Conservation (phyloP, 1,140 invertebrate species). For the Rhynchophorus ferrugineus region DNA sequence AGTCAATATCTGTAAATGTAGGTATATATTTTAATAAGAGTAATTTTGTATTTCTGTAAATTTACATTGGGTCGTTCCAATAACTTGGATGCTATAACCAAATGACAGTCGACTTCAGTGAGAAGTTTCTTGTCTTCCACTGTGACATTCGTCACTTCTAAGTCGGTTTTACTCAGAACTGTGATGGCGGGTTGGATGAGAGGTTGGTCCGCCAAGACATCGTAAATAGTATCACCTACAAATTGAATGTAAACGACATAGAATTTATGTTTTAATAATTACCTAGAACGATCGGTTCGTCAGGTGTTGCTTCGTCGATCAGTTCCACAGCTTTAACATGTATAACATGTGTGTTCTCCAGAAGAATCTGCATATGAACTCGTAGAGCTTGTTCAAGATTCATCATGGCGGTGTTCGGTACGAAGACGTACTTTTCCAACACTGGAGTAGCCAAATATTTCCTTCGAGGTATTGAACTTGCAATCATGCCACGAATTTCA, state of each 20-base stretch:
- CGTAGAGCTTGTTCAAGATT: slow-evolving; percentile 42
- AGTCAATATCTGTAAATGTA: slow-evolving; percentile 37
- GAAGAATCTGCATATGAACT: slow-evolving; percentile 58
- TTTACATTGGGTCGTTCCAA: slow-evolving; percentile 30
- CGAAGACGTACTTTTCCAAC: slow-evolving; percentile 67
- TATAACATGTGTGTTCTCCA: slow-evolving; percentile 66
- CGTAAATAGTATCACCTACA: slow-evolving; percentile 46
- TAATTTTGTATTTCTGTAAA: not conserved
- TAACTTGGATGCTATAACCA: slow-evolving; percentile 48
- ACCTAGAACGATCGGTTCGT: slow-evolving; percentile 46
- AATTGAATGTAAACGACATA: slow-evolving; percentile 39
- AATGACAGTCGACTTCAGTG: slow-evolving; percentile 48
- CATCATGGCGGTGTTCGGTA: slow-evolving; percentile 52
- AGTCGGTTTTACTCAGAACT: slow-evolving; percentile 42
- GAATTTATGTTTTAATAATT: slow-evolving; percentile 46
- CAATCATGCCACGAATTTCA: slow-evolving; percentile 76
- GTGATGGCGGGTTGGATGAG: slow-evolving; percentile 53
- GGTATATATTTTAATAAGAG: not conserved
- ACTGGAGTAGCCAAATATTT: slow-evolving; percentile 57
- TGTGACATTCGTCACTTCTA: slow-evolving; percentile 47
- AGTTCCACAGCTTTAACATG: slow-evolving; percentile 70
- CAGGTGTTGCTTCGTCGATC: slow-evolving; percentile 45
- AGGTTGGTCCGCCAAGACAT: slow-evolving; percentile 50
- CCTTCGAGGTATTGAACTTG: slow-evolving; percentile 64
- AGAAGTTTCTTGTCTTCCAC: slow-evolving; percentile 55